phyloP scores from a whole-genome alignment of 1,140 invertebrate genomes.

The Hirudo medicinalis region DNA sequence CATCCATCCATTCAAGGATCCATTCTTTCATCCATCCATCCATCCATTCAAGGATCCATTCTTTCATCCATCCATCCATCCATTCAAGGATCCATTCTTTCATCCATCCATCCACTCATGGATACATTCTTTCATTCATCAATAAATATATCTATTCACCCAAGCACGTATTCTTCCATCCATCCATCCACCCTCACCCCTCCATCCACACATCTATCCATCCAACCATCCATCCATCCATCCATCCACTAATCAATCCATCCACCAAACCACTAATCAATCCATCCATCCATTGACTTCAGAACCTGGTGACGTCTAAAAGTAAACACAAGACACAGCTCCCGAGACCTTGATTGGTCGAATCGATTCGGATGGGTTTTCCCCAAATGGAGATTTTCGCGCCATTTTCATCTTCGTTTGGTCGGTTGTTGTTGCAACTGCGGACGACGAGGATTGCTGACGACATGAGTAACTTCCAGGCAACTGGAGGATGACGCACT shows the following conservation, averaged over 20 bases:
- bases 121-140: neutral
- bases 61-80: neutral
- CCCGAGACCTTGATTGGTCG: neutral
- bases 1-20: too few species aligned
- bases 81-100: neutral
- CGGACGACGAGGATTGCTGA: too few species aligned
- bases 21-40: too few species aligned
- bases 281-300: neutral
- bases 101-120: neutral
- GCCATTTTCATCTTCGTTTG: too few species aligned
- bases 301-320: too few species aligned
- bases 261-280: neutral
- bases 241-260: neutral
- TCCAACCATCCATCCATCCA: constrained; percentile 4
- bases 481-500: too few species aligned
- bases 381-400: too few species aligned
- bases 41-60: too few species aligned
- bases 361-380: too few species aligned
- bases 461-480: too few species aligned
- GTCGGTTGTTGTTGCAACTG: too few species aligned
- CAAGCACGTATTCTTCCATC: neutral
- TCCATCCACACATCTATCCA: neutral
- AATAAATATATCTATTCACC: neutral
- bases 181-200: neutral
- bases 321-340: neutral